phyloP scores from a whole-genome alignment of 2,797 vertebrate species.

The Strix occidentalis region DNA sequence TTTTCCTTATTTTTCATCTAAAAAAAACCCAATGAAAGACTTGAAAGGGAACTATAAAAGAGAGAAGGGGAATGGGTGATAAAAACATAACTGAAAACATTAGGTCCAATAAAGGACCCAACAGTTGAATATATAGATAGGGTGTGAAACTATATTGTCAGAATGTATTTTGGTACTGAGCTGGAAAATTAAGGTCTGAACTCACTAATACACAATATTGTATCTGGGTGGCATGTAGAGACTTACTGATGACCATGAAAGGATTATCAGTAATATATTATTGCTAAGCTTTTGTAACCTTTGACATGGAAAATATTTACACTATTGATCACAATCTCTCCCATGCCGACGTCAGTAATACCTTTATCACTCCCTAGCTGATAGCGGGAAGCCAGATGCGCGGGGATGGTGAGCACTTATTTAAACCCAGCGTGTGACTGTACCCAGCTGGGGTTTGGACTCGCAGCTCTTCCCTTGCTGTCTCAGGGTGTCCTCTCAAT shows the following conservation, averaged over 20 bases:
- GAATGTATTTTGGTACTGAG: neutral
- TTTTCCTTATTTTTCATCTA: neutral
- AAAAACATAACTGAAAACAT: neutral
- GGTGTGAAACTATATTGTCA: neutral
- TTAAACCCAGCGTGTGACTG: neutral
- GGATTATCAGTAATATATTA: neutral
- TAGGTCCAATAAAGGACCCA: neutral
- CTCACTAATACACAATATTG: rapidly evolving
- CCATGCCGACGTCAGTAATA: neutral
- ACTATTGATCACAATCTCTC: neutral
- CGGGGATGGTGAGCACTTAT: neutral
- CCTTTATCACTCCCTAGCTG: neutral
- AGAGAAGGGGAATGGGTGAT: neutral
- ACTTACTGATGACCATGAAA: neutral
- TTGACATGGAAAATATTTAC: neutral
- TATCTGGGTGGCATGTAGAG: neutral
- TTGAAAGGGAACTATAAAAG: neutral
- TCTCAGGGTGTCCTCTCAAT: neutral
- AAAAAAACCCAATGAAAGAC: neutral
- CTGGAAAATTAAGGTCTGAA: neutral
- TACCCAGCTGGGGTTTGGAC: neutral
- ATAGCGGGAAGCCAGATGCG: neutral
- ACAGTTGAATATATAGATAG: neutral
- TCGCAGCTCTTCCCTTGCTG: neutral
- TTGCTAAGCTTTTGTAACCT: neutral